Evolutionary conservation across 2,797 vertebrate genomes (phyloP).

Genomic region (Chaetodon trifasciatus): DNA sequence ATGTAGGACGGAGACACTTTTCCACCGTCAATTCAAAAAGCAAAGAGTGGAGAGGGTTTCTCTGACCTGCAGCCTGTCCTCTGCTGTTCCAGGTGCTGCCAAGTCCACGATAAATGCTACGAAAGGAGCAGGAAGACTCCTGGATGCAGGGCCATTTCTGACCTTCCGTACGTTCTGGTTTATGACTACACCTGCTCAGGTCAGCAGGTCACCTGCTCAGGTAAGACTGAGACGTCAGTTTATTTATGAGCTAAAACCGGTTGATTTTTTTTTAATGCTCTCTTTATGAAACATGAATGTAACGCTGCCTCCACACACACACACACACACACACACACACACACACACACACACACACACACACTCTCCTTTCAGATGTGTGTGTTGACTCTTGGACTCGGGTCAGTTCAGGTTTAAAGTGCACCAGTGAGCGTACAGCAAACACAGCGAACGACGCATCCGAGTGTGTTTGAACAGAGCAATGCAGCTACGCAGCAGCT

Average conservation of each 20-base stretch:
- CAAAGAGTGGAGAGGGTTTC: too few relatives aligned
- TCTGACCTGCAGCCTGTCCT: background rate
- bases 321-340: too few relatives aligned
- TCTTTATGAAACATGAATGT: too few relatives aligned
- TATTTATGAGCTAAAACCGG: too few relatives aligned
- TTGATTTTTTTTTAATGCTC: too few relatives aligned
- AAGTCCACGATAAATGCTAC: constrained; percentile 81
- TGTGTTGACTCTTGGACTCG: background rate
- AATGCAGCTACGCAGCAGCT: too few relatives aligned
- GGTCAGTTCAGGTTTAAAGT: background rate
- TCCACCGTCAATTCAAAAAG: too few relatives aligned
- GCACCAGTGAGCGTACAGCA: background rate
- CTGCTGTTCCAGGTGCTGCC: constrained; percentile 76
- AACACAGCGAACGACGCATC: too few relatives aligned
- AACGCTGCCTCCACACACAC: too few relatives aligned
- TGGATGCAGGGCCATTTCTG: constrained; percentile 58
- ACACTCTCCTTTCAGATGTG: too few relatives aligned
- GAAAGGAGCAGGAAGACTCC: constrained; percentile 39
- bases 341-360: too few relatives aligned
- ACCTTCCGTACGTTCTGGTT: constrained; percentile 75
- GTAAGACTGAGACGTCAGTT: constrained; percentile 71
- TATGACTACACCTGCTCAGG: constrained; percentile 76
- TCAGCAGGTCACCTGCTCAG: constrained; percentile 83
- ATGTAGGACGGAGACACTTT: constrained; percentile 50
- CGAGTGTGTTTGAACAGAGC: too few relatives aligned